Conservation (phyloP, 2,888 invertebrate genomes). For the Alentia gelatinosa region DNA sequence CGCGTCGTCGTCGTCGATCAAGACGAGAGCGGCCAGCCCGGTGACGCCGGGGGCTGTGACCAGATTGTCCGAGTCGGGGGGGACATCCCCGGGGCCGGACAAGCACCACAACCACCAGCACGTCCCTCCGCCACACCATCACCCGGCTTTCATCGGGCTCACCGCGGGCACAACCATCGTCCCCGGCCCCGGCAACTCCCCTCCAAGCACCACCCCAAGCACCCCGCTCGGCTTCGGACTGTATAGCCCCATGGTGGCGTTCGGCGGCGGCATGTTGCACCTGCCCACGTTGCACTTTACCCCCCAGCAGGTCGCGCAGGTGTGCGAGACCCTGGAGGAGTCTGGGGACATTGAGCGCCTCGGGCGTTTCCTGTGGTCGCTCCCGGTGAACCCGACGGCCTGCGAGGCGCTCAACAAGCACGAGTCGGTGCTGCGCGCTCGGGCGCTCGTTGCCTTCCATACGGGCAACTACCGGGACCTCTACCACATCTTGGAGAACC, state of each 20-base stretch:
- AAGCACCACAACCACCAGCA: background rate
- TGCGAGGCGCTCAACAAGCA: slow-evolving; percentile 88
- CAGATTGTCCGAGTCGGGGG: background rate
- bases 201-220: background rate
- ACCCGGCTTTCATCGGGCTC: background rate
- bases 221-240: slow-evolving; percentile 12
- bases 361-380: slow-evolving; percentile 92
- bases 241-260: slow-evolving; percentile 50
- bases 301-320: slow-evolving; percentile 79
- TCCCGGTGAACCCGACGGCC: slow-evolving; percentile 93
- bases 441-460: slow-evolving; percentile 94
- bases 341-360: slow-evolving; percentile 84
- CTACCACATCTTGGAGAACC: slow-evolving; percentile 92
- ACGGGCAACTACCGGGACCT: slow-evolving; percentile 93
- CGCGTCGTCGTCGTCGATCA: background rate
- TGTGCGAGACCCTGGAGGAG: slow-evolving; percentile 81
- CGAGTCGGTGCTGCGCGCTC: slow-evolving; percentile 92
- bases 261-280: slow-evolving; percentile 49
- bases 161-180: background rate
- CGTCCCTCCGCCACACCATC: background rate
- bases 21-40: background rate
- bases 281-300: slow-evolving; percentile 72
- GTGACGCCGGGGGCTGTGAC: slow-evolving; percentile 27
- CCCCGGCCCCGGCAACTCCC: background rate
- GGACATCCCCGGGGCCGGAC: background rate